phyloP scores from a whole-genome alignment of 1,140 invertebrate species.

The Propsilocerus akamusi region DNA sequence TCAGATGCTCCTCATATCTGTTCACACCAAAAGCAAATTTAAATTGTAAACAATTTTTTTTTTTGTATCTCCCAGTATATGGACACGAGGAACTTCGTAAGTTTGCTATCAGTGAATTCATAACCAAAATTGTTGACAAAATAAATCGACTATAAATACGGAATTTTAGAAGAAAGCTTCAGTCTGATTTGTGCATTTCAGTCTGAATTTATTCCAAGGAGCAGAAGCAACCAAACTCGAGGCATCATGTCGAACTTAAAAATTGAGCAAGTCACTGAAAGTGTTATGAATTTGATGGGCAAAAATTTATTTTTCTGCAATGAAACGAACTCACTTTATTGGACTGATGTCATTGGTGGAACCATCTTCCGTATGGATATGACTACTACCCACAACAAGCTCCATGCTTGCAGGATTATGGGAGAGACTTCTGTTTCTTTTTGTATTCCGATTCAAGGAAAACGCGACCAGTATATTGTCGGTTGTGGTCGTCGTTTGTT shows the following conservation, averaged over 20 bases:
- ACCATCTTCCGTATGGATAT: neutral
- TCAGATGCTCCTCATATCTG: too few relatives aligned
- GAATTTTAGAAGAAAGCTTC: too few relatives aligned
- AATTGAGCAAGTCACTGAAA: neutral
- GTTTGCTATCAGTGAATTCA: too few relatives aligned
- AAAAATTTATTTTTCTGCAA: neutral
- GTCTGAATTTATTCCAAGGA: too few relatives aligned
- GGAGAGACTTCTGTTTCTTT: neutral
- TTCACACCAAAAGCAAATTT: too few relatives aligned
- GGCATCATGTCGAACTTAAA: neutral
- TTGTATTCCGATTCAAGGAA: slow-evolving; percentile 2
- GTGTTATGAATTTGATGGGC: neutral
- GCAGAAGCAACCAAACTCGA: too few relatives aligned
- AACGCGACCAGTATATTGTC: slow-evolving; percentile 1
- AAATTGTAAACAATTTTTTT: too few relatives aligned
- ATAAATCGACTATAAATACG: too few relatives aligned
- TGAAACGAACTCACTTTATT: neutral
- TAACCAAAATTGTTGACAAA: too few relatives aligned
- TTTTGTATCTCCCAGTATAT: too few relatives aligned
- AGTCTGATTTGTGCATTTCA: too few relatives aligned
- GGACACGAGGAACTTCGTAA: too few relatives aligned
- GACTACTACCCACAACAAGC: neutral
- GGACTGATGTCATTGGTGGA: neutral
- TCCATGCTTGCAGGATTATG: neutral
- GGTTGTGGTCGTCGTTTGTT: neutral